Evolutionary conservation across 1,140 invertebrate genomes (phyloP), one percentile per base, ranked within the genome.

Genomic region (Drosophila varians): DNA sequence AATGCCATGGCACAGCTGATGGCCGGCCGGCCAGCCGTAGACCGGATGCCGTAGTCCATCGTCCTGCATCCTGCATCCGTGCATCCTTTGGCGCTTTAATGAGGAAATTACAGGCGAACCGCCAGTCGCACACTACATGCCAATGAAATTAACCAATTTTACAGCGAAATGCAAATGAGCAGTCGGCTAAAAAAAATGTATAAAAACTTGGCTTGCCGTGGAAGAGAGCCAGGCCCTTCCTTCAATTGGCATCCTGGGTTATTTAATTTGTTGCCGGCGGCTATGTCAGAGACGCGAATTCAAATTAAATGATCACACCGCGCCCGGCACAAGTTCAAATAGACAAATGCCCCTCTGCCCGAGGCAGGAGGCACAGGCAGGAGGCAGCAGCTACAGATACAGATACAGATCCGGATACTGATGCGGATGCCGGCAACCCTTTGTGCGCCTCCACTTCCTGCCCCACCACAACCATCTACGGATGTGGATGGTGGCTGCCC

Each of bases 131-230:
- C 64, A 49, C 64, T 47, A 77, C 78, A 77, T 45, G 70, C 40
- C 57, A 89, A 89, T 89, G 78, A 80, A 89, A 86, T 80, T 89
- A 84, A 84, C 73, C 79, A 80, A 86, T 69, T 89, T 89, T 45
- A 69, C 34, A 64, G 26, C 66, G 47, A 64, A 84, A 87, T 86
- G 77, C 82, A 86, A 86, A 87, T 87, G 80, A 79, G 72, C 60
- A 64, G 38, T 38, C 71, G 46, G 56, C 64, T 74, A 61, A 65
- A 83, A 71, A 65, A 78, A 18, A 43, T 58, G 9, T 14, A 9
- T 26, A 7, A n/a, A n/a, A n/a, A n/a, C n/a, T n/a, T n/a, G 19
- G 6, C 16, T 16, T 38, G 6, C 23, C n/a, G 19, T 25, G n/a
- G 6, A 14, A 23, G 38, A 16, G 16, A 64, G 4, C 12, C 46